These are phyloP conservation scores for Dasyurus viverrinus DNA, from an alignment of 2,113 vertebrate species.

Conservation along the genomic window DNA sequence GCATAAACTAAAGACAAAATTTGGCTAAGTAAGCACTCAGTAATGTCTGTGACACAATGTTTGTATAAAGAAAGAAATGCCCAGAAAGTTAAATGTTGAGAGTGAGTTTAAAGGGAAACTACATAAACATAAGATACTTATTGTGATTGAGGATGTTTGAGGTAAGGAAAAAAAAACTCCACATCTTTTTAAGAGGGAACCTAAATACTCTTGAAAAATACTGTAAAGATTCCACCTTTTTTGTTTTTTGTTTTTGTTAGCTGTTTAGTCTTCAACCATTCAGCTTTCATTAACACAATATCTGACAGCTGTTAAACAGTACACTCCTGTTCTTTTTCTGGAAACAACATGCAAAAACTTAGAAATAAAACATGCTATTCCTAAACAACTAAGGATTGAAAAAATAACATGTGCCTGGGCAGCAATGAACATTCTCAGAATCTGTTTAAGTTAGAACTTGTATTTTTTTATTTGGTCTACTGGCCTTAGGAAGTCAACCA, in stretches of 20 bases:
- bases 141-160: slow-evolving; percentile 23
- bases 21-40: background rate
- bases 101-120: slow-evolving; percentile 43
- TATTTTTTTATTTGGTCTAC: slow-evolving; percentile 17
- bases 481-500: background rate
- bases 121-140: slow-evolving; percentile 38
- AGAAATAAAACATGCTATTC: background rate
- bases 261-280: background rate
- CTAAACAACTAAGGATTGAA: slow-evolving; percentile 9
- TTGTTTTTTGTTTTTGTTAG: slow-evolving; percentile 41
- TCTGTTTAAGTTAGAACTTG: slow-evolving; percentile 18
- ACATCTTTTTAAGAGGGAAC: background rate
- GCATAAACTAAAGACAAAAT: background rate
- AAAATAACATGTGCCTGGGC: background rate
- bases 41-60: slow-evolving; percentile 14
- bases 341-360: slow-evolving; percentile 34
- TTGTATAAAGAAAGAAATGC: slow-evolving; percentile 50
- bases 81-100: slow-evolving; percentile 38
- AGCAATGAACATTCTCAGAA: slow-evolving; percentile 29
- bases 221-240: background rate
- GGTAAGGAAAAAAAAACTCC: background rate
- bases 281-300: slow-evolving; percentile 32
- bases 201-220: background rate
- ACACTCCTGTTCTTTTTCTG: slow-evolving; percentile 23
- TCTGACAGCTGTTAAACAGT: background rate